Conservation (phyloP, 2,888 invertebrate genomes). For the Agonopterix alstromeriana region DNA sequence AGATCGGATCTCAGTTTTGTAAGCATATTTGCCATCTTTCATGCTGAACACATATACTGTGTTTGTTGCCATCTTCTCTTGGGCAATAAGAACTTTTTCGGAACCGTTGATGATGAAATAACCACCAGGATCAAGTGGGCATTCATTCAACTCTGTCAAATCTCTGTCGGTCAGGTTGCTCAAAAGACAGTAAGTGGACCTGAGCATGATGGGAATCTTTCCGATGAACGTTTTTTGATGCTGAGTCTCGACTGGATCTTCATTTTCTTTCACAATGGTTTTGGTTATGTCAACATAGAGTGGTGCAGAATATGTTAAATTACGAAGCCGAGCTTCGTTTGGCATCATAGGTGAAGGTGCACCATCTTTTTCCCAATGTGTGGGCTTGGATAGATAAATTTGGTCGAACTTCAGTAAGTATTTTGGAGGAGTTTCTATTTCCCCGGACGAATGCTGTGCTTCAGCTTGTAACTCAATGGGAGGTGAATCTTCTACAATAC, state of each 20-base stretch:
- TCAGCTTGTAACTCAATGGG: constrained; percentile 98
- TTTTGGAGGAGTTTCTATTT: constrained; percentile 93
- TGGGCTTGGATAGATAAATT: constrained; percentile 99
- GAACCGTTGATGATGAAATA: constrained; percentile 99
- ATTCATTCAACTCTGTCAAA: constrained; percentile 99
- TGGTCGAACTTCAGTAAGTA: constrained; percentile 98
- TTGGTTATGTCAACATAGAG: constrained; percentile 99
- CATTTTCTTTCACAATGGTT: constrained; percentile 93
- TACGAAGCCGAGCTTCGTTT: constrained; percentile 97
- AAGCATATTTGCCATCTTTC: constrained; percentile 99
- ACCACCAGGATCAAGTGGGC: constrained; percentile 99
- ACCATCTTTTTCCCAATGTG: constrained; percentile 99
- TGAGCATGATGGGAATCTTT: constrained; percentile 99
- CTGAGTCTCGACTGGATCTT: constrained; percentile 90
- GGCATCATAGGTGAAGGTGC: constrained; percentile 99
- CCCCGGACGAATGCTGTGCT: constrained; percentile 96
- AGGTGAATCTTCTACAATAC: constrained; percentile 99
- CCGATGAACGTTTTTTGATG: constrained; percentile 86
- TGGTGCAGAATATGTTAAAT: constrained; percentile 98
- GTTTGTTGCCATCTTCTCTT: constrained; percentile 99
- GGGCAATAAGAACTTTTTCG: constrained; percentile 98
- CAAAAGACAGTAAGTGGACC: constrained; percentile 97
- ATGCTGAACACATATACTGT: constrained; percentile 99
- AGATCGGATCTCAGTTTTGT: constrained; percentile 98
- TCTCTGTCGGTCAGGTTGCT: constrained; percentile 98